Conservation (phyloP, 2,113 vertebrate species). For the Prionailurus bengalensis region DNA sequence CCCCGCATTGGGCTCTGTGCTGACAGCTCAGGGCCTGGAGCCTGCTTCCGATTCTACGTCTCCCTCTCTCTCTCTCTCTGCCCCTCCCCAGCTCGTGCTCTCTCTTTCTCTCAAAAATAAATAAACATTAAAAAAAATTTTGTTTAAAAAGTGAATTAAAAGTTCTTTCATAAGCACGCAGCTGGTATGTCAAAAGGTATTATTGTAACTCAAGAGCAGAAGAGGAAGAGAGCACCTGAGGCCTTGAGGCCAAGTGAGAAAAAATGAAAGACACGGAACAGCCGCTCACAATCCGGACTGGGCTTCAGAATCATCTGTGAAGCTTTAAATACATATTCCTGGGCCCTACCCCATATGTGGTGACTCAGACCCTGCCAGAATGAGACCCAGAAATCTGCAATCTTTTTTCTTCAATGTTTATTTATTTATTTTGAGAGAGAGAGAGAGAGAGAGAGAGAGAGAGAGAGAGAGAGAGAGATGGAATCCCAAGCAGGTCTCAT, state of each 20-base stretch:
- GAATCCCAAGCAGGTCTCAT: no score
- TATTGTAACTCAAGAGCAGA: not conserved
- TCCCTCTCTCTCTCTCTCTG: no score
- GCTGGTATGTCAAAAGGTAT: not conserved
- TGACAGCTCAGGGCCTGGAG: no score
- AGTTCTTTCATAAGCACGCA: not conserved
- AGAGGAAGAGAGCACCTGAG: not conserved
- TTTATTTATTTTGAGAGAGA: no score
- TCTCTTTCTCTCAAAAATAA: no score
- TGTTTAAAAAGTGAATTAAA: not conserved
- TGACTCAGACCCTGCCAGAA: not conserved
- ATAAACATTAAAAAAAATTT: not conserved
- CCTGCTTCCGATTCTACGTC: no score
- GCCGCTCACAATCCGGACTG: fast-evolving
- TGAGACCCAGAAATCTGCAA: not conserved
- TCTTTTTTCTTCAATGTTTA: no score
- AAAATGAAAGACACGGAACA: not conserved
- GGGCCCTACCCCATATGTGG: fast-evolving
- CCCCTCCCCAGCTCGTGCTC: no score
- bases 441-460: no score
- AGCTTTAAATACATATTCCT: not conserved
- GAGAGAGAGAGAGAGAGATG: no score
- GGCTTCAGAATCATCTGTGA: not conserved
- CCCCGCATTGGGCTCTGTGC: no score
- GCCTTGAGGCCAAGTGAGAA: not conserved